These are phyloP conservation scores for Meghimatium bilineatum DNA, from an alignment of 2,888 invertebrate species.

Conservation along the genomic window DNA sequence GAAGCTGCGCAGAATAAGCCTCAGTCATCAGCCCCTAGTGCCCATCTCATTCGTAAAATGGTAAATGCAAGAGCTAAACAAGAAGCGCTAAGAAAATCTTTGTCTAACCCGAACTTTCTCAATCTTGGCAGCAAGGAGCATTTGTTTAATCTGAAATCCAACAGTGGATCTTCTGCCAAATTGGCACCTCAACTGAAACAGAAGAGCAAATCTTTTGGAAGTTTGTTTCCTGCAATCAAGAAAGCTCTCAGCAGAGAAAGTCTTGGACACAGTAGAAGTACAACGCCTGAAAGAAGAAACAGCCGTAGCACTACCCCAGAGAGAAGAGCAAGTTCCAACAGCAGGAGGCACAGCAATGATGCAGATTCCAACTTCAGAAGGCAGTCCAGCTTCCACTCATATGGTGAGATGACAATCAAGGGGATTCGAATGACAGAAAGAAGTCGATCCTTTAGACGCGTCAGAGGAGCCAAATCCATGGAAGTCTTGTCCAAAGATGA, in stretches of 20 bases:
- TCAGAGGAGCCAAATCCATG: conserved; percentile 47
- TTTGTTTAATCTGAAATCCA: conserved; percentile 55
- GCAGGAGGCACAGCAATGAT: conserved; percentile 53
- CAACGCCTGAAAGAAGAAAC: conserved; percentile 42
- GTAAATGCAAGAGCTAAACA: conserved; percentile 49
- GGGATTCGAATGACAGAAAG: conserved; percentile 64
- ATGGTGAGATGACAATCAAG: conserved; percentile 59
- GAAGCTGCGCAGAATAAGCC: background rate
- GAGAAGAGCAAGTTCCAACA: conserved; percentile 35
- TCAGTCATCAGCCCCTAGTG: conserved; percentile 44
- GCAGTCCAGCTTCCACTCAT: conserved; percentile 52
- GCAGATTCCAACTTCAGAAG: conserved; percentile 54
- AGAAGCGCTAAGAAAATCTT: conserved; percentile 61
- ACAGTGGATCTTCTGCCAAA: conserved; percentile 15
- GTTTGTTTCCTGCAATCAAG: conserved; percentile 53
- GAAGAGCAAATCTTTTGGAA: conserved; percentile 58
- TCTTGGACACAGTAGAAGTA: conserved; percentile 52
- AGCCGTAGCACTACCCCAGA: conserved; percentile 40
- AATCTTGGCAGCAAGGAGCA: conserved; percentile 65
- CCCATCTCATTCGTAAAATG: conserved; percentile 52
- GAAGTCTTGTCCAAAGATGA: conserved; percentile 20
- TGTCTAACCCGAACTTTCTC: conserved; percentile 72
- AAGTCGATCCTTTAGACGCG: conserved; percentile 63
- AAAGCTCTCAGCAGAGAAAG: conserved; percentile 58
- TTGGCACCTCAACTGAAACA: conserved; percentile 32